Base-by-base conservation (phyloP, 2,888 invertebrate genomes). In the Macroteleia sp. region DNA sequence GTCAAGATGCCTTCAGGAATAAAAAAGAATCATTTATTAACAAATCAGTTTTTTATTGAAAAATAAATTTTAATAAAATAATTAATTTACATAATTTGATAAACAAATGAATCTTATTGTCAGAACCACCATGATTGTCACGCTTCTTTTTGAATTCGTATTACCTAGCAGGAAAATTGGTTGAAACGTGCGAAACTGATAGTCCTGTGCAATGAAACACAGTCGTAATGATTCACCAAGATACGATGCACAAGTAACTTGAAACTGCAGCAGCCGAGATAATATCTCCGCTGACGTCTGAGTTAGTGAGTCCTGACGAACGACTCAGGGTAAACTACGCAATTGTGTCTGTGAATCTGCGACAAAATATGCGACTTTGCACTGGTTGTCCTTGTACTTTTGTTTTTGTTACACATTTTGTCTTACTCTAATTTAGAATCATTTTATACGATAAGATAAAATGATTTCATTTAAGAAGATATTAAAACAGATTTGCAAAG, bases 221-320 rank as follows among this genome's bases (percentile, higher is more conserved):
- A 81, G 82, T 76, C 80, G 83, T 82, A 80, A 82, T 84, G 82
- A 84, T 77, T 83, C 79, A 81, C 66, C 84, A 79, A 83, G 82
- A 81, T 80, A 81, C 79, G 82, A 79, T 74, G 84, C 82, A 81
- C 54, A 76, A 81, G 89, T 87, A 89, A 89, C 86, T 81, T 66
- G 88, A 89, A 86, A 84, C 86, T 77, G 79, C 81, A 66, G 78
- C 80, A 79, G 75, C 70, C 66, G 57, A 86, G 88, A 89, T 87
- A 77, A 57, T 86, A 89, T 90, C 89, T 73, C 70, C 76, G 84
- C 85, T 86, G 89, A 89, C 88, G 87, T 88, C 88, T 87, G 82
- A 84, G 87, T 89, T 88, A 89, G 87, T 85, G 59, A 84, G 81
- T 79, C 80, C 77, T 81, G 81, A 83, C 59, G 69, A 66, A 77